Evolutionary conservation across 2,888 invertebrate species (phyloP).

Genomic region (Tachina lurida): DNA sequence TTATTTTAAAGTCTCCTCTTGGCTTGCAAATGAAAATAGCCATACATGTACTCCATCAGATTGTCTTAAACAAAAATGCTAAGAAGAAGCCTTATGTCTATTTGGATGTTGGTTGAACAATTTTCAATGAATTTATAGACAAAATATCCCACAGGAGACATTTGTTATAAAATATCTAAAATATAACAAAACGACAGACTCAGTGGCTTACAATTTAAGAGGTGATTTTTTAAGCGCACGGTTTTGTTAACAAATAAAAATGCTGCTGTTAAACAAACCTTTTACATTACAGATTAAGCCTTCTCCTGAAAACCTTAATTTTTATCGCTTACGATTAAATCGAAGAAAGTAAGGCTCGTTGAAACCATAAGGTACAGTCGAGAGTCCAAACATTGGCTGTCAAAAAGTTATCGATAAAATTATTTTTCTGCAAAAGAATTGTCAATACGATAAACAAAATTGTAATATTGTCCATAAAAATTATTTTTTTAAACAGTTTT

Average conservation of each 20-base stretch:
- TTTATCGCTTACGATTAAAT: too few species aligned
- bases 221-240: background rate
- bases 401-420: too few species aligned
- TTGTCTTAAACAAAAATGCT: background rate
- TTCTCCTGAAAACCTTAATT: too few species aligned
- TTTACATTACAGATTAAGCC: too few species aligned
- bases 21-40: background rate
- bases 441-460: too few species aligned
- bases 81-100: slow-evolving; percentile 9
- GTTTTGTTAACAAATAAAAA: background rate
- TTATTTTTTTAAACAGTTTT: too few species aligned
- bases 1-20: slow-evolving; percentile 38
- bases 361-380: too few species aligned
- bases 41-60: background rate
- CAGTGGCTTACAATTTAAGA: background rate
- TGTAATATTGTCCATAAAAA: too few species aligned
- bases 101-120: slow-evolving; percentile 36
- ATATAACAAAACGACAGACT: slow-evolving; percentile 14
- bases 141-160: slow-evolving; percentile 67
- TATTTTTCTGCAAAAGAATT: too few species aligned
- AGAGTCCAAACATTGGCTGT: too few species aligned
- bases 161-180: slow-evolving; percentile 64
- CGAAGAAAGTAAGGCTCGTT: too few species aligned
- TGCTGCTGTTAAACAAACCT: background rate
- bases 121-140: slow-evolving; percentile 65